phyloP scores from a whole-genome alignment of 2,797 vertebrate genomes.

The Zenarchopterus dispar region DNA sequence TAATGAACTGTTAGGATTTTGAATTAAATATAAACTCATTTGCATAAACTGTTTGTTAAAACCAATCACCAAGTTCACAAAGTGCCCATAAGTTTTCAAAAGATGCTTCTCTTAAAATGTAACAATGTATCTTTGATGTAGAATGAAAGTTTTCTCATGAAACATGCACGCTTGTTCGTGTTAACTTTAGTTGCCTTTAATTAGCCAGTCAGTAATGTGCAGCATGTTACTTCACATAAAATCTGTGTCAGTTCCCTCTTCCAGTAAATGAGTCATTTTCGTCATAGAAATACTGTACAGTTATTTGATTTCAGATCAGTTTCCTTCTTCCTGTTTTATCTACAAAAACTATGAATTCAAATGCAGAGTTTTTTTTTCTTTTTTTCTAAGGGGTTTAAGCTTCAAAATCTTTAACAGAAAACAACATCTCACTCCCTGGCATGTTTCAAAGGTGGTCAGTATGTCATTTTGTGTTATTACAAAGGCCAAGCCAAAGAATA shows the following conservation, averaged over 20 bases:
- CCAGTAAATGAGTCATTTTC: conserved; percentile 34
- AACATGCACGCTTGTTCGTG: no score
- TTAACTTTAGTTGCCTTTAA: no score
- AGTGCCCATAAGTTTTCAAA: not conserved
- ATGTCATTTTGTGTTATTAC: conserved; percentile 32
- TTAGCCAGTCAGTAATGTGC: no score
- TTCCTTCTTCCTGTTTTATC: conserved; percentile 38
- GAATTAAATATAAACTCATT: no score
- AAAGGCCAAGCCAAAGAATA: conserved; percentile 16
- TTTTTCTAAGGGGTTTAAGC: no score
- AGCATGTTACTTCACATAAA: conserved; percentile 3
- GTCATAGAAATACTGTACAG: conserved; percentile 15
- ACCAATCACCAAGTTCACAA: not conserved
- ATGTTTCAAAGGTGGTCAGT: not conserved
- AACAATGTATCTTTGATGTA: not conserved
- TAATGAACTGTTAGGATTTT: no score
- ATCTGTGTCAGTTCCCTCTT: conserved; percentile 56
- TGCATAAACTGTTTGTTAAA: no score
- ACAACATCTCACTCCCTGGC: no score
- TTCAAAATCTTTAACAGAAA: no score
- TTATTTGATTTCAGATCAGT: conserved; percentile 16
- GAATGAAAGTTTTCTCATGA: not conserved
- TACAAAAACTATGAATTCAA: not conserved
- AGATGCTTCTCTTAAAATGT: no score
- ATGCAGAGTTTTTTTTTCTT: not conserved